These are phyloP conservation scores for Cygnus buccinator DNA, from an alignment of 2,113 vertebrate species.

Conservation along the genomic window DNA sequence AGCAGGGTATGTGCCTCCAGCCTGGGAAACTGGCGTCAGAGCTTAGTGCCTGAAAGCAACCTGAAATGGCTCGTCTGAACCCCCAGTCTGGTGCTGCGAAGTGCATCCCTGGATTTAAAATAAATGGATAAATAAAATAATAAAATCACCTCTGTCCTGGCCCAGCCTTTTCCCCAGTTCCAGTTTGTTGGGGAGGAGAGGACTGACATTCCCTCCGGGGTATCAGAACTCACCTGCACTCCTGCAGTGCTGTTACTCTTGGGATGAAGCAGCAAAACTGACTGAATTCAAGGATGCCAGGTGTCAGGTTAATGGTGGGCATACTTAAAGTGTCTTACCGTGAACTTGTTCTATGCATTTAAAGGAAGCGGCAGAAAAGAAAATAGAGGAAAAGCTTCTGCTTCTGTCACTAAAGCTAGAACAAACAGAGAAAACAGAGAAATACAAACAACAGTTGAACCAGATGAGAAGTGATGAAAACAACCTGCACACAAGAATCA, in stretches of 20 bases:
- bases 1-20: background rate
- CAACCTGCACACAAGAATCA: constrained; percentile 74
- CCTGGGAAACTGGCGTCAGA: background rate
- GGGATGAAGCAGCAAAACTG: background rate
- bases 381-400: constrained; percentile 65
- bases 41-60: accelerated
- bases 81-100: background rate
- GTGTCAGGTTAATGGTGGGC: no score
- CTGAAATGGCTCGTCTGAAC: accelerated
- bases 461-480: constrained; percentile 71
- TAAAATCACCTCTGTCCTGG: background rate
- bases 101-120: background rate
- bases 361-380: constrained; percentile 75
- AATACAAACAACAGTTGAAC: constrained; percentile 47
- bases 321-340: background rate
- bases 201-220: accelerated
- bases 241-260: background rate
- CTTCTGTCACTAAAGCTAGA: constrained; percentile 73
- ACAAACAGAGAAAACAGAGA: constrained; percentile 58
- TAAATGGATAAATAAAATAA: background rate
- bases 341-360: background rate
- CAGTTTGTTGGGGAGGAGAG: background rate
- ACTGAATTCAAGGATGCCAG: accelerated
- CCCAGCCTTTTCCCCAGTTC: background rate
- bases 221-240: background rate